A percentile compares a stretch with the other conserved stretches of the same genome.
phyloP scores from a whole-genome alignment of 2,888 invertebrate genomes.

The Aphrophora alni region DNA sequence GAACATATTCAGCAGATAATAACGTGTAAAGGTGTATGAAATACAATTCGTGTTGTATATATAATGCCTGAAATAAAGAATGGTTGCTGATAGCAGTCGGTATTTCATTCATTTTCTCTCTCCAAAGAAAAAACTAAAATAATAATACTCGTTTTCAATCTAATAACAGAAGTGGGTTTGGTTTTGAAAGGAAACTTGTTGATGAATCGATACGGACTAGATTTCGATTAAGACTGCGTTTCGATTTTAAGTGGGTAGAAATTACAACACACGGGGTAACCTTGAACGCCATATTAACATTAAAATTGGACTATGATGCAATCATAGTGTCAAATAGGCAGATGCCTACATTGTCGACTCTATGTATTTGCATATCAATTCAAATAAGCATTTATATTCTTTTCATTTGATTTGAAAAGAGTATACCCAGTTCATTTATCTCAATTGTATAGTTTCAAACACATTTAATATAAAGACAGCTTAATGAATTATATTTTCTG shows the following conservation, averaged over 20 bases:
- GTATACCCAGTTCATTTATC: neutral
- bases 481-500: too few species aligned
- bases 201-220: neutral
- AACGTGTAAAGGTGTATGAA: too few species aligned
- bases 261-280: neutral
- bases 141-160: too few species aligned
- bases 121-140: too few species aligned
- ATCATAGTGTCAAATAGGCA: neutral
- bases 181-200: neutral
- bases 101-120: too few species aligned
- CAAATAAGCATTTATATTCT: neutral
- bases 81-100: too few species aligned
- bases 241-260: neutral
- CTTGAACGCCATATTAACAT: neutral
- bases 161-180: neutral
- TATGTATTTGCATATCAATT: neutral
- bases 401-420: neutral
- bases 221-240: neutral
- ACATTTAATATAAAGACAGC: too few species aligned
- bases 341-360: neutral
- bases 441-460: neutral
- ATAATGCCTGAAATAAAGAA: too few species aligned
- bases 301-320: constrained; percentile 1
- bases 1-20: too few species aligned
- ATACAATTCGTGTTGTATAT: too few species aligned